Percentiles rank a stretch among this genome's conserved stretches.
Conservation (phyloP, 2,113 vertebrate species). For the Geococcyx californianus region DNA sequence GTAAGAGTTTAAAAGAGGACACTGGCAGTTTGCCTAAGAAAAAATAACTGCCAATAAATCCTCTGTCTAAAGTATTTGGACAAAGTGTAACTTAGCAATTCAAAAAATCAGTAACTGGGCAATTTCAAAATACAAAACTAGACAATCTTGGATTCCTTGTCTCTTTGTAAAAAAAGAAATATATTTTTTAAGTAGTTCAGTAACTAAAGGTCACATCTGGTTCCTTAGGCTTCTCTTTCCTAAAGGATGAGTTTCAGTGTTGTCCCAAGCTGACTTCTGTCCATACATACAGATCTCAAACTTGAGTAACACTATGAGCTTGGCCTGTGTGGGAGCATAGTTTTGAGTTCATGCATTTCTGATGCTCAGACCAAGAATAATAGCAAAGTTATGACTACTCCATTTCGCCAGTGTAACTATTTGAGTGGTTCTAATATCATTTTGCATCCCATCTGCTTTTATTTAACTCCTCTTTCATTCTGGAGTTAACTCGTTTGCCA, state of each 20-base stretch:
- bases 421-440: not conserved
- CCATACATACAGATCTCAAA: not conserved
- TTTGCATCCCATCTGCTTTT: not conserved
- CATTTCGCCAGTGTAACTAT: not conserved
- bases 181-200: not conserved
- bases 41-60: constrained; percentile 12
- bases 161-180: not conserved
- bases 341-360: not conserved
- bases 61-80: not conserved
- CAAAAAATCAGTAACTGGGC: not conserved
- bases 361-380: not conserved
- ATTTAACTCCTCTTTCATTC: not conserved
- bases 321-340: not conserved
- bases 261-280: not conserved
- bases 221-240: not conserved
- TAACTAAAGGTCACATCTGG: not conserved
- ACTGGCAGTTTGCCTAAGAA: not conserved
- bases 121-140: constrained; percentile 42
- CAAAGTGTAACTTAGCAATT: not conserved
- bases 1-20: constrained; percentile 29
- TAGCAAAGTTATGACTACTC: not conserved
- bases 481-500: not conserved
- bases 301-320: not conserved
- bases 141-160: not conserved
- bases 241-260: not conserved